phyloP scores from a whole-genome alignment of 2,113 vertebrate genomes.

The Tachysurus vachellii region DNA sequence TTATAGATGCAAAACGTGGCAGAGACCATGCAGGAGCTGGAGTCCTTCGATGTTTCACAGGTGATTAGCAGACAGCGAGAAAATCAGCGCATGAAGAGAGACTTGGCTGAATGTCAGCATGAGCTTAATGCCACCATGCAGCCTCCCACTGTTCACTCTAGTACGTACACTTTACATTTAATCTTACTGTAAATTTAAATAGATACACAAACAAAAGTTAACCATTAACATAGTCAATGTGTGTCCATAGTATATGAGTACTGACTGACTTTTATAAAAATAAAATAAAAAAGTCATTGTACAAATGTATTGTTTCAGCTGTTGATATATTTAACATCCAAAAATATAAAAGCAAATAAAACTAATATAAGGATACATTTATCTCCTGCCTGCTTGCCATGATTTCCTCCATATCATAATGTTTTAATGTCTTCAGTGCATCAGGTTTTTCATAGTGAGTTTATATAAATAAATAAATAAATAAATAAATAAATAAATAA shows the following conservation, averaged over 20 bases:
- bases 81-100: slow-evolving; percentile 64
- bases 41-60: slow-evolving; percentile 63
- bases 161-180: slow-evolving; percentile 42
- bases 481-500: neutral
- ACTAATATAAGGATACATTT: neutral
- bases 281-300: neutral
- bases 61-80: slow-evolving; percentile 59
- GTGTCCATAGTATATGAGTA: neutral
- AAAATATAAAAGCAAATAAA: neutral
- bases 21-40: slow-evolving; percentile 60
- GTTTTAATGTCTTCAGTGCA: neutral
- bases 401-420: neutral
- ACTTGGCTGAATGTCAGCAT: slow-evolving; percentile 61
- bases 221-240: neutral
- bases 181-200: neutral
- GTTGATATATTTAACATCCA: neutral
- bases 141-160: slow-evolving; percentile 42
- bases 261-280: neutral
- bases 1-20: slow-evolving; percentile 61
- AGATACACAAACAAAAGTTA: neutral
- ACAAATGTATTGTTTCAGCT: neutral
- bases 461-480: neutral
- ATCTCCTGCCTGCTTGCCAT: neutral
- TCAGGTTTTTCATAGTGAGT: neutral
- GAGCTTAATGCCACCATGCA: slow-evolving; percentile 1